Conservation (phyloP, 2,797 vertebrate species). For the Hippoglossus hippoglossus region DNA sequence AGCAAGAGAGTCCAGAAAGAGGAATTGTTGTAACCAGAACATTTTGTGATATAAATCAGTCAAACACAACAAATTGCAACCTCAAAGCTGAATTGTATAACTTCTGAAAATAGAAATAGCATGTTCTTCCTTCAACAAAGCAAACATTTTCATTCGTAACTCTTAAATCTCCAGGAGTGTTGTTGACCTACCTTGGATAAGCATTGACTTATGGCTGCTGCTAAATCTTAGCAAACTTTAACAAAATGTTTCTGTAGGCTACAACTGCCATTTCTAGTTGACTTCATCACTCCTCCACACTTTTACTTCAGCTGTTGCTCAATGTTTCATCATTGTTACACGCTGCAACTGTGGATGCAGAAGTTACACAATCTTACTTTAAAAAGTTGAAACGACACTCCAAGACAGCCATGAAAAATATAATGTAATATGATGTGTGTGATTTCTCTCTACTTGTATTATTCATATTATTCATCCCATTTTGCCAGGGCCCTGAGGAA, state of each 20-base stretch:
- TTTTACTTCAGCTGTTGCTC: background rate
- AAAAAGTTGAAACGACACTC: background rate
- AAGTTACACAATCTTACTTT: background rate
- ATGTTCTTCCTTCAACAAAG: background rate
- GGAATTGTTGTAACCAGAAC: too few relatives aligned
- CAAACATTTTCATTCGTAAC: background rate
- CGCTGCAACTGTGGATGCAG: background rate
- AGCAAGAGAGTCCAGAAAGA: too few relatives aligned
- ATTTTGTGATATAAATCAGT: too few relatives aligned
- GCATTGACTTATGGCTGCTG: background rate
- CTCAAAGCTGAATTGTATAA: background rate
- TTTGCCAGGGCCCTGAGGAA: too few relatives aligned
- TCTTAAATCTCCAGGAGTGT: too few relatives aligned
- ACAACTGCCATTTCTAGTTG: background rate
- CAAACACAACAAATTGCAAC: background rate
- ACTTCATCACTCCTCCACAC: too few relatives aligned
- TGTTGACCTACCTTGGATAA: background rate
- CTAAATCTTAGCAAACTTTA: background rate
- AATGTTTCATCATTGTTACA: background rate
- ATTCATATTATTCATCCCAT: too few relatives aligned
- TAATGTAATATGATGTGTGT: too few relatives aligned
- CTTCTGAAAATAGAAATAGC: background rate
- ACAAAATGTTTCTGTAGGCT: background rate
- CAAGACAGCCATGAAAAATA: too few relatives aligned
- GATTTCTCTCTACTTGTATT: background rate